phyloP scores from a whole-genome alignment of 2,113 vertebrate genomes.

The Rutilus rutilus region DNA sequence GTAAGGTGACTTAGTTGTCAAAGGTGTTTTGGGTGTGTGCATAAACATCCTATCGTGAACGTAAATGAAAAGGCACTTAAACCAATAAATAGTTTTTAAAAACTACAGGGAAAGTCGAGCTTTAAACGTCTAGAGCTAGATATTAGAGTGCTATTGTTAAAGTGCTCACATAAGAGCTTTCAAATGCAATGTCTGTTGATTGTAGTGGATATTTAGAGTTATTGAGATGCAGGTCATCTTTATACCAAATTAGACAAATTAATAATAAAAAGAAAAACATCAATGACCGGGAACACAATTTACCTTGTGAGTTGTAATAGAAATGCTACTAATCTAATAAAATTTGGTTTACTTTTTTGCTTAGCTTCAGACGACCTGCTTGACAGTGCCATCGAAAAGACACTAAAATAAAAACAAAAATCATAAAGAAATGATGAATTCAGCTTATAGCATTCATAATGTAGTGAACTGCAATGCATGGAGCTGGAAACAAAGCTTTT shows the following conservation, averaged over 20 bases:
- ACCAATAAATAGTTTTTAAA: conserved; percentile 40
- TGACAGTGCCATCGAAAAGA: conserved; percentile 5
- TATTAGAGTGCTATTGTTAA: neutral
- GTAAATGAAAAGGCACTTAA: conserved; percentile 32
- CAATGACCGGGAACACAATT: neutral
- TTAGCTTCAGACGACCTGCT: neutral
- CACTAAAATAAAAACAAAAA: neutral
- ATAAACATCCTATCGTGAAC: neutral
- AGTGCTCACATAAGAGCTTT: neutral
- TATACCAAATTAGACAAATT: neutral
- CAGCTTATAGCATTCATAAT: conserved; percentile 28
- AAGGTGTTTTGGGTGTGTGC: neutral
- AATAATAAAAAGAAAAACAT: neutral
- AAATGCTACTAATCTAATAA: neutral
- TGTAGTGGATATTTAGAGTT: conserved; percentile 4
- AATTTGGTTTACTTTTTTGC: neutral
- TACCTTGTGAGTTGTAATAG: neutral
- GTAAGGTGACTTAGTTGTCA: neutral
- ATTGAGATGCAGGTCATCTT: neutral
- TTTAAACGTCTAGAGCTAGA: neutral
- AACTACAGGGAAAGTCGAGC: neutral
- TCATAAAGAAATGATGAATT: conserved; percentile 1
- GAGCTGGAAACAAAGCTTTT: conserved; percentile 30
- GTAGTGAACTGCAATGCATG: conserved; percentile 13
- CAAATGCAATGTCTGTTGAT: neutral